These are phyloP conservation scores for Deroptyus accipitrinus DNA, from an alignment of 2,113 vertebrate species.

Conservation along the genomic window DNA sequence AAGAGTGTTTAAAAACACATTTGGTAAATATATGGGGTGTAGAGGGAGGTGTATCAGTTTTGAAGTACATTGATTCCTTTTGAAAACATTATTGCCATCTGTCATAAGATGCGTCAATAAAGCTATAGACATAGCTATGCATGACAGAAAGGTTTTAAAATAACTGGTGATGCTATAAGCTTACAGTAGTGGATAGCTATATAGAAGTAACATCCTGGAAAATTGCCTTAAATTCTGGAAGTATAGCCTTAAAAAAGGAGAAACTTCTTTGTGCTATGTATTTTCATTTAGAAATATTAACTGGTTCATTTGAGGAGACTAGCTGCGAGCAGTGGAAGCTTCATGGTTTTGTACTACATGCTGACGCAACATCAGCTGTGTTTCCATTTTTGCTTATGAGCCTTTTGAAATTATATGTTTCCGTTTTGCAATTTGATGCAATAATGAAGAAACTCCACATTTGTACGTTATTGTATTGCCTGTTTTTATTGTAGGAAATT, in stretches of 20 bases:
- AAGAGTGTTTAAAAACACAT: constrained; percentile 46
- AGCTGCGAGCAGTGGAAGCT: constrained; percentile 56
- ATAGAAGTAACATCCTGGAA: background rate
- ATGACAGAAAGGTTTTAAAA: constrained; percentile 59
- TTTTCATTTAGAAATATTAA: constrained; percentile 36
- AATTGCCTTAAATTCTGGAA: constrained; percentile 36
- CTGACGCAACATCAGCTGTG: constrained; percentile 82
- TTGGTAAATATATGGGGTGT: constrained; percentile 14
- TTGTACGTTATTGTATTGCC: constrained; percentile 84
- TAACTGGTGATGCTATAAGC: constrained; percentile 28
- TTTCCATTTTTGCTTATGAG: constrained; percentile 84
- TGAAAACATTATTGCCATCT: constrained; percentile 57
- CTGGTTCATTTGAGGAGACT: constrained; percentile 58
- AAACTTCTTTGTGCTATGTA: background rate
- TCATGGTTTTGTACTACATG: constrained; percentile 67
- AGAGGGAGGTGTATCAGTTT: background rate
- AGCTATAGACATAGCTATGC: constrained; percentile 4
- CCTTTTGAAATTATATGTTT: constrained; percentile 86
- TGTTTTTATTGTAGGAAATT: constrained; percentile 85
- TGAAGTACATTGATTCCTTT: constrained; percentile 39
- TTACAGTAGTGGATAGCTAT: background rate
- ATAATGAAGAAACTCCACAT: constrained; percentile 83
- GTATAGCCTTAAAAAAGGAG: background rate
- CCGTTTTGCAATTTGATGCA: constrained; percentile 83
- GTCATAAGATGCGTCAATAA: constrained; percentile 29